phyloP scores from a whole-genome alignment of 1,140 invertebrate genomes.

The Pomacea maculata region DNA sequence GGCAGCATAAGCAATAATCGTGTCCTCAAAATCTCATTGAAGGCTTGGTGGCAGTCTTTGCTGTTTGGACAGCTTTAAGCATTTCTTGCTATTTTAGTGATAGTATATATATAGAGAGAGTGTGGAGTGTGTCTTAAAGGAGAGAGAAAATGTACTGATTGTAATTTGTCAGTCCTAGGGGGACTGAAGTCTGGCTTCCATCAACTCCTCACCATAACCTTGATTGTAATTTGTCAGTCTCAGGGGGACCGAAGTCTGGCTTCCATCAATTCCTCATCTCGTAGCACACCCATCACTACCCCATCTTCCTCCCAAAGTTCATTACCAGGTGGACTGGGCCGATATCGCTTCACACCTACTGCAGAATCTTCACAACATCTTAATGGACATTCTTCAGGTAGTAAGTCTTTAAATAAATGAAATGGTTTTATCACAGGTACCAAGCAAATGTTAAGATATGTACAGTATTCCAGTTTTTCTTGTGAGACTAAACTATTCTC shows the following conservation, averaged over 20 bases:
- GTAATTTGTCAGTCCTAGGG: conserved; percentile 32
- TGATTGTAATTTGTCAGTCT: conserved; percentile 29
- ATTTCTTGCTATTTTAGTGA: background rate
- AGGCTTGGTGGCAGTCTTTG: no score
- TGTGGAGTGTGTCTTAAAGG: background rate
- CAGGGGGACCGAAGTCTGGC: conserved; percentile 43
- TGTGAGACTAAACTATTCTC: no score
- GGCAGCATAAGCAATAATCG: no score
- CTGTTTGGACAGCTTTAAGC: background rate
- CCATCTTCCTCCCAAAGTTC: conserved; percentile 54
- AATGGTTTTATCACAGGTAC: no score
- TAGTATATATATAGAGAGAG: background rate
- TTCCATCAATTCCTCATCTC: conserved; percentile 46
- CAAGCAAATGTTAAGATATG: no score
- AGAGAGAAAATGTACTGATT: background rate
- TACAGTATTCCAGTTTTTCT: no score
- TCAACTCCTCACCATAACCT: conserved; percentile 43
- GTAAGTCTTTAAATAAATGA: no score
- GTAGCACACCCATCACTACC: conserved; percentile 49
- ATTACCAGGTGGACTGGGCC: conserved; percentile 35
- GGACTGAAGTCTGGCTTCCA: conserved; percentile 43
- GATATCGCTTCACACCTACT: conserved; percentile 43
- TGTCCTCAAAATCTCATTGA: no score
- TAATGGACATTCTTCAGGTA: conserved; percentile 49
- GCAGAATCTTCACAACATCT: conserved; percentile 53